Percentiles rank a stretch among this genome's conserved stretches.
Evolutionary conservation across 2,113 vertebrate genomes (phyloP).

Genomic region (Halichoeres trimaculatus): DNA sequence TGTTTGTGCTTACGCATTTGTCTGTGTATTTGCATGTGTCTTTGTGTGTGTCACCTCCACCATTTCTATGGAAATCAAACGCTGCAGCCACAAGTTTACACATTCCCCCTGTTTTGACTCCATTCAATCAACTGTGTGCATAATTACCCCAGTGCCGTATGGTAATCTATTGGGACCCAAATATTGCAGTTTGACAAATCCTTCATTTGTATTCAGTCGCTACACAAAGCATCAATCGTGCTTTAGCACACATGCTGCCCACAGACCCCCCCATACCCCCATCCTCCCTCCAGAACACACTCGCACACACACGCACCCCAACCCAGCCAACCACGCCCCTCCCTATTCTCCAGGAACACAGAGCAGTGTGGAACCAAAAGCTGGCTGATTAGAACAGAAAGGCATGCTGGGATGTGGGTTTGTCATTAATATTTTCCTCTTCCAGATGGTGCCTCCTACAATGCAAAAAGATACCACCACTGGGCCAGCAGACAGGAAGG

Average conservation of each 20-base stretch:
- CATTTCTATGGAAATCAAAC: slow-evolving; percentile 83
- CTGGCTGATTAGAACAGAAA: slow-evolving; percentile 81
- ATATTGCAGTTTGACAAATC: slow-evolving; percentile 87
- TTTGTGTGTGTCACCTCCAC: slow-evolving; percentile 60
- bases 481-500: slow-evolving; percentile 52
- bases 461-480: slow-evolving; percentile 71
- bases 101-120: slow-evolving; percentile 83
- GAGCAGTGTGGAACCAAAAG: slow-evolving; percentile 70
- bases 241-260: slow-evolving; percentile 77
- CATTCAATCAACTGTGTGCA: slow-evolving; percentile 86
- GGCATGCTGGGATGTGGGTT: slow-evolving; percentile 79
- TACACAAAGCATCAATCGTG: slow-evolving; percentile 85
- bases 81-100: slow-evolving; percentile 80
- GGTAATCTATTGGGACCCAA: slow-evolving; percentile 85
- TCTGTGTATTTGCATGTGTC: slow-evolving; percentile 48
- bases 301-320: slow-evolving; percentile 19
- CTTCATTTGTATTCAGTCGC: slow-evolving; percentile 86
- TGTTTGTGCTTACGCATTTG: slow-evolving; percentile 42
- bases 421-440: slow-evolving; percentile 83
- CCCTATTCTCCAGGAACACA: slow-evolving; percentile 74
- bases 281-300: not conserved
- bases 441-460: slow-evolving; percentile 82
- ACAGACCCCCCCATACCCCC: slow-evolving; percentile 29
- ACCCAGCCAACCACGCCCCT: slow-evolving; percentile 46
- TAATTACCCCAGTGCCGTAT: slow-evolving; percentile 84